phyloP scores from a whole-genome alignment of 2,797 vertebrate species.

The Pelochelys cantorii region DNA sequence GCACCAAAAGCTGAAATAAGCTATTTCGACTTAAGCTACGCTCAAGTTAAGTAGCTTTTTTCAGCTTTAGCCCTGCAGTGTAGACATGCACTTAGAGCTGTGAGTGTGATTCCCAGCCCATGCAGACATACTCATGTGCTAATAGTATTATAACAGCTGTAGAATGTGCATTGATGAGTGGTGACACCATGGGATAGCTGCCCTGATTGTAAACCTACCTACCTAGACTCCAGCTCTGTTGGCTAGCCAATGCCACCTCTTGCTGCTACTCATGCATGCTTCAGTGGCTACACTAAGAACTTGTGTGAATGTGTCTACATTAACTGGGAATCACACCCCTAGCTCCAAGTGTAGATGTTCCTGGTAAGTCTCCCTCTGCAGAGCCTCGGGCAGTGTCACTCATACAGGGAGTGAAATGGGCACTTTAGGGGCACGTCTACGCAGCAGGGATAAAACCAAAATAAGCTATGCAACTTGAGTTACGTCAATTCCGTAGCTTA shows the following conservation, averaged over 20 bases:
- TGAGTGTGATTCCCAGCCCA: not conserved
- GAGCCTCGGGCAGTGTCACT: constrained; percentile 50
- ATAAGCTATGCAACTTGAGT: too few species aligned
- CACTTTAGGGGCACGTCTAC: too few species aligned
- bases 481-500: too few species aligned
- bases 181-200: not conserved
- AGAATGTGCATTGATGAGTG: not conserved
- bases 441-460: too few species aligned
- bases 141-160: not conserved
- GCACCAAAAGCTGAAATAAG: too few species aligned
- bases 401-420: not conserved
- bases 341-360: not conserved
- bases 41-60: too few species aligned
- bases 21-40: too few species aligned
- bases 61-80: too few species aligned
- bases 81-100: too few species aligned
- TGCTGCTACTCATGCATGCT: not conserved
- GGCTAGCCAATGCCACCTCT: not conserved
- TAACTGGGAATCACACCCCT: not conserved
- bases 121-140: not conserved
- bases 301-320: not conserved
- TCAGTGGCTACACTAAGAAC: not conserved
- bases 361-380: constrained; percentile 20
- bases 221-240: too few species aligned
- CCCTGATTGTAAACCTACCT: not conserved